phyloP scores from a whole-genome alignment of 64 coral and sea anemone species.

The Trachythela sp. region DNA sequence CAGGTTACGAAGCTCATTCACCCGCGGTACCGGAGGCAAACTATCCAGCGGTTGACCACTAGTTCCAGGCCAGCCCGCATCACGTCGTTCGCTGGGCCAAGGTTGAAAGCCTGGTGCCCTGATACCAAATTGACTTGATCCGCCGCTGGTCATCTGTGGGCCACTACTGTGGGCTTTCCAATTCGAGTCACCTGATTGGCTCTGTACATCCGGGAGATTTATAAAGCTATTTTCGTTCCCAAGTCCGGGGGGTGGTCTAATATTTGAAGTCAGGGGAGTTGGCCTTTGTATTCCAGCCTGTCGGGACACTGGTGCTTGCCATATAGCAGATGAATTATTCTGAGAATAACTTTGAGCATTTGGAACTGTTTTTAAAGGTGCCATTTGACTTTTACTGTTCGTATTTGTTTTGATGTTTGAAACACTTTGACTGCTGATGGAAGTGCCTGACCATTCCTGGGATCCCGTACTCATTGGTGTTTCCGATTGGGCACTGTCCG shows the following conservation, averaged over 20 bases:
- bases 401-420: background rate
- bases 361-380: background rate
- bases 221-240: conserved; percentile 36
- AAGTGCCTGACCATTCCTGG: background rate
- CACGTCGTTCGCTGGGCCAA: background rate
- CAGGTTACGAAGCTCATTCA: background rate
- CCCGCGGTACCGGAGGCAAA: background rate
- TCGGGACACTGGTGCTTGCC: background rate
- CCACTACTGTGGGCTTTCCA: background rate
- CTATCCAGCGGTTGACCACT: background rate
- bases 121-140: background rate
- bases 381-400: background rate
- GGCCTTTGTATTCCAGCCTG: background rate
- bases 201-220: conserved; percentile 52
- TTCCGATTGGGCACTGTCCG: background rate
- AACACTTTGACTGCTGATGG: background rate
- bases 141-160: background rate
- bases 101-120: background rate
- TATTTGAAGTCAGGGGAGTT: conserved; percentile 11
- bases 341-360: background rate
- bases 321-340: background rate
- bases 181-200: conserved; percentile 30
- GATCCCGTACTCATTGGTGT: background rate
- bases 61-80: background rate
- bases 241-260: conserved; percentile 86